Base-by-base conservation (phyloP, 2,888 invertebrate genomes). In the Arrhopalites spinosus region DNA sequence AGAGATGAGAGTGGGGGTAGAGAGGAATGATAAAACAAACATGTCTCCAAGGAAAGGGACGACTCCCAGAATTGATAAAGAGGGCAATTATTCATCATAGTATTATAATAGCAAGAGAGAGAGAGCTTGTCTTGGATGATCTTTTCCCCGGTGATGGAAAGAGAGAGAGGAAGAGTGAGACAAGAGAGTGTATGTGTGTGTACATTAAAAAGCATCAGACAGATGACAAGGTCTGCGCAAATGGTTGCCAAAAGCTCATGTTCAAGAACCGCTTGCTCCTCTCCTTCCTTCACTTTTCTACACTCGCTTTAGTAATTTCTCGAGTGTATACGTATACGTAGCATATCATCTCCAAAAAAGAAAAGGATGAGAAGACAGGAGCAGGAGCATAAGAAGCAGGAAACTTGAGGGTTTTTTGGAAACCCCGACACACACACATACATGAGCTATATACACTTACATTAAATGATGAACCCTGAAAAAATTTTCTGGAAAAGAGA, bases 171-270 rank as follows among this genome's bases (percentile, higher is more conserved):
- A 36, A 3, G 50, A 50, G 56, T 23, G 53, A 20, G 25, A 59
- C 13, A 70, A 70, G 68, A 61, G 70, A 59, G 71, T 66, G 77
- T 76, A 71, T 64, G 68, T 61, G 70, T 56, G 67, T 66, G 77
- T 76, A 70, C 76, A 78, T 76, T 77, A 76, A 75, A 76, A 78
- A 79, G 73, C 47, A 75, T 59, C 47, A 75, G 74, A 76, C 73
- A 70, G 76, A 79, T 79, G 79, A 79, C 79, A 78, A 71, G 76
- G 64, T 36, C 36, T 74, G 78, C 73, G 73, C 74, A 76, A 78
- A 78, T 78, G 76, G 76, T 77, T 78, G 79, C 79, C 79, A 79
- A 78, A 77, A 79, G 73, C 71, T 69, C 76, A 71, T 77, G 77
- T 73, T 71, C 75, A 75, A 73, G 66, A 72, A 73, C 72, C 69